phyloP scores from a whole-genome alignment of 2,797 vertebrate genomes.

The Etheostoma nigrum region DNA sequence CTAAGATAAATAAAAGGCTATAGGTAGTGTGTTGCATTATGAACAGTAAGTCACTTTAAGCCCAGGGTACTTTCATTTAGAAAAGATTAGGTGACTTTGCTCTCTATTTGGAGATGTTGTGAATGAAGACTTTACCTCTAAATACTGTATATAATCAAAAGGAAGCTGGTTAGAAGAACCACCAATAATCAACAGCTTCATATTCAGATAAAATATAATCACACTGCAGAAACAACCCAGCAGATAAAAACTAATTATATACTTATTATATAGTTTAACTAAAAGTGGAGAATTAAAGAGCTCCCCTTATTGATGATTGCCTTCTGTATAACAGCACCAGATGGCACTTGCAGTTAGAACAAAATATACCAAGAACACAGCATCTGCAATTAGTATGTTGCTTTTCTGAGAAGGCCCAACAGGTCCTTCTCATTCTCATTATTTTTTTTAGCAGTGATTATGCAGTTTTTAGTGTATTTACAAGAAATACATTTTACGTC shows the following conservation, averaged over 20 bases:
- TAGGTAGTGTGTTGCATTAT: slow-evolving; percentile 70
- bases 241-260: slow-evolving; percentile 56
- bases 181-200: slow-evolving; percentile 61
- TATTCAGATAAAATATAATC: slow-evolving; percentile 60
- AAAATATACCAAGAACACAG: slow-evolving; percentile 54
- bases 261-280: slow-evolving; percentile 59
- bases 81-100: slow-evolving; percentile 37
- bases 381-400: slow-evolving; percentile 33
- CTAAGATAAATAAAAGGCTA: slow-evolving; percentile 76
- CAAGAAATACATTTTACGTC: slow-evolving; percentile 14
- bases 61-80: slow-evolving; percentile 45
- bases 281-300: slow-evolving; percentile 35
- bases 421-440: background rate
- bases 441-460: background rate
- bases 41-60: slow-evolving; percentile 33
- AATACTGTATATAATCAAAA: slow-evolving; percentile 46
- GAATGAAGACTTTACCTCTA: slow-evolving; percentile 32
- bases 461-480: slow-evolving; percentile 28
- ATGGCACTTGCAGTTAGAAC: slow-evolving; percentile 39
- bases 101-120: slow-evolving; percentile 43
- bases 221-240: slow-evolving; percentile 65
- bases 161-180: slow-evolving; percentile 54
- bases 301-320: slow-evolving; percentile 37
- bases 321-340: slow-evolving; percentile 41
- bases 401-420: slow-evolving; percentile 17